Evolutionary conservation across 1,140 invertebrate genomes (phyloP), one percentile per base, ranked within the genome.

Genomic region (Neodiprion fabricii): DNA sequence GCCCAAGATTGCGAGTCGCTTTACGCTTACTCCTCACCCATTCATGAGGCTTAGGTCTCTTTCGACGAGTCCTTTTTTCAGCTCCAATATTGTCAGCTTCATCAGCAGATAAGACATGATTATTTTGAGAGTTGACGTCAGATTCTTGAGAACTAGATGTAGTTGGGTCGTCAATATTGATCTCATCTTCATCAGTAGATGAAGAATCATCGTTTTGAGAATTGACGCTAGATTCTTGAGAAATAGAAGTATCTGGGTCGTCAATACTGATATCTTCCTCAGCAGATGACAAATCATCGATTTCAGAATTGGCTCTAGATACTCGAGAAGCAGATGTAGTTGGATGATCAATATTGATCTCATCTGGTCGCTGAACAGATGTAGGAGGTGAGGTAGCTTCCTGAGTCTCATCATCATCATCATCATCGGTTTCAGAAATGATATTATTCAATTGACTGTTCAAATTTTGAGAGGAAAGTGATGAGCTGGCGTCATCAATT

Each of bases 21-120:
- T 70, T 69, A 8, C 73, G 47, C 28, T 74, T 74, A 61, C 49
- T 74, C 40, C 48, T 65, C 73, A 70, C 68, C 67, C 73, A 74
- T 48, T 74, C 73, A 53, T 74, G 67, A 70, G 73, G 68, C 49
- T 71, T 69, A 47, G 69, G 11, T 17, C 67, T 74, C 28, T 74
- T 70, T 50, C 28, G 28, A 49, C 73, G 73, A 50, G 73, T 74
- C 14, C 73, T 47, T 66, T 17, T 72, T 7, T 9, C 8, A 23
- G n/a, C 48, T 28, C 17, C 70, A 71, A 49, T 71, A 40, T 71
- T 47, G 3, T 28, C 53, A 47, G 49, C 7, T 17, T 71, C 48
- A 49, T 71, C 70, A 49, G n/a, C 47, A 70, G 10, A 70, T 40
- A 9, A 70, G 48, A 70, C n/a, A 11, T 48, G 48, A 71, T 1